These are phyloP conservation scores for Diceros bicornis DNA, from an alignment of 2,797 vertebrate species.

Conservation along the genomic window DNA sequence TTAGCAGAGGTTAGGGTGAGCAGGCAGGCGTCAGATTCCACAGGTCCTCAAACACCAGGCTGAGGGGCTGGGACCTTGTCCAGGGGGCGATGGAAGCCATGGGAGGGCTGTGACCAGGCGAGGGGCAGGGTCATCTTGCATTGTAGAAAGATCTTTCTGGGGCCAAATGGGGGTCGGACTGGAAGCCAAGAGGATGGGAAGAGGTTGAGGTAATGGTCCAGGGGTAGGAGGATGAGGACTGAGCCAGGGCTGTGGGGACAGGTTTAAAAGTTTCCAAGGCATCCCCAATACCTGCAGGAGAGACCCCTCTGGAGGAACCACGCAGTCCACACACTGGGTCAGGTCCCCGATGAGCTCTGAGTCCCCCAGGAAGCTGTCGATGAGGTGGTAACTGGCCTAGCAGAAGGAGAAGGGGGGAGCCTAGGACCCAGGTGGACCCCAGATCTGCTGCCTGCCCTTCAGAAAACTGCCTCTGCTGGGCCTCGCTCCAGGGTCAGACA, in stretches of 20 bases:
- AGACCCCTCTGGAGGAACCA: slow-evolving; percentile 89
- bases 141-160: neutral
- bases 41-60: neutral
- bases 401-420: neutral
- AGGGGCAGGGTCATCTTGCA: neutral
- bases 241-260: neutral
- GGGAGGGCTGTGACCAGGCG: neutral
- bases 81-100: neutral
- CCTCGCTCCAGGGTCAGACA: slow-evolving; percentile 40
- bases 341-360: slow-evolving; percentile 92
- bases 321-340: slow-evolving; percentile 94
- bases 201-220: neutral
- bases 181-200: neutral
- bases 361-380: slow-evolving; percentile 93
- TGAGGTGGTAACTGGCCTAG: slow-evolving; percentile 93
- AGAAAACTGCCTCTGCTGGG: neutral
- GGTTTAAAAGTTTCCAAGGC: neutral
- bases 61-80: neutral
- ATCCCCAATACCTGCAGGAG: slow-evolving; percentile 89
- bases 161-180: neutral
- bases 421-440: neutral
- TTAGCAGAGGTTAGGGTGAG: neutral
- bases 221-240: neutral
- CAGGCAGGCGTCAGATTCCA: neutral
- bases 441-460: neutral